Conservation (phyloP, 2,113 vertebrate genomes). For the Dolichallabes microphthalmus region DNA sequence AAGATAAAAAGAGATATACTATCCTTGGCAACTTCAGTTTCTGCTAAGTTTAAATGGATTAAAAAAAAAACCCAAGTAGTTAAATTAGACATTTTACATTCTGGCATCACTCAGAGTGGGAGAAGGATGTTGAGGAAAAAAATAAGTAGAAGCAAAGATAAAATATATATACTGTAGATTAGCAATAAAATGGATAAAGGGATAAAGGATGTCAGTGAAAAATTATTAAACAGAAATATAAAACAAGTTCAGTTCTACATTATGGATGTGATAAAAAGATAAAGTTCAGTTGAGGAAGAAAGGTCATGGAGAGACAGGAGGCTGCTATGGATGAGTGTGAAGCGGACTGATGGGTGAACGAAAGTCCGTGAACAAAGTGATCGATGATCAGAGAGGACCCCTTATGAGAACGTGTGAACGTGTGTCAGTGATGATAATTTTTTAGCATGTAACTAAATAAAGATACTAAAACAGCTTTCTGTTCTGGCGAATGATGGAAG, state of each 20-base stretch:
- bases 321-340: no score
- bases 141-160: not conserved
- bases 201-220: not conserved
- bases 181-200: not conserved
- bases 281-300: constrained; percentile 9
- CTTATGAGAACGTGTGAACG: not conserved
- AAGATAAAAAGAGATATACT: not conserved
- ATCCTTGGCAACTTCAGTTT: not conserved
- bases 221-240: not conserved
- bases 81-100: not conserved
- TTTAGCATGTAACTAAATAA: not conserved
- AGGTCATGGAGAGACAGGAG: no score
- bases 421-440: not conserved
- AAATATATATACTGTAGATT: not conserved
- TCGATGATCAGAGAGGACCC: not conserved
- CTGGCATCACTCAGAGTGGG: not conserved
- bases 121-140: not conserved
- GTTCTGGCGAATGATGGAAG: not conserved
- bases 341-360: no score
- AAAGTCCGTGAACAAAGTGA: no score
- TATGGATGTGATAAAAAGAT: not conserved
- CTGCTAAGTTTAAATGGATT: not conserved
- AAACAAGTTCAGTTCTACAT: not conserved
- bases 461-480: constrained; percentile 2
- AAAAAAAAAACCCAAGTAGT: not conserved